Base-by-base conservation (phyloP, 2,113 vertebrate species). In the Bambusicola thoracicus region DNA sequence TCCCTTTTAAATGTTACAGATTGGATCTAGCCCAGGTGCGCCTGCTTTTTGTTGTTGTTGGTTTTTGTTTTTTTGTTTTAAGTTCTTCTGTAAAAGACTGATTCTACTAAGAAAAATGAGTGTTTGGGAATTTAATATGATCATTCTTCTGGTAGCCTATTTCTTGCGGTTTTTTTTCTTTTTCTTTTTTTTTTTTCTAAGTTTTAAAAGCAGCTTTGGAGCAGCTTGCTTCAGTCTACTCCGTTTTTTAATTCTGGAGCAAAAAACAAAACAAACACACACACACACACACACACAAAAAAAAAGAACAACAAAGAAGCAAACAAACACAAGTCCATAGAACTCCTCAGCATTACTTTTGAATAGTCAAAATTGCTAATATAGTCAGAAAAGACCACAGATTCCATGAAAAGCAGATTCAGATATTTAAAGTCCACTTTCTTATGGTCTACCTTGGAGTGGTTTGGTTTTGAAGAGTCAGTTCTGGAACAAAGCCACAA, bases 371-470 rank as follows among this genome's bases (percentile, higher is more conserved):
- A 25, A 18, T 17, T 69, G 41, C n/a, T 56, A 61, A 13, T 8
- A n/a, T 25, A 40, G 36, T 24, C 43, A 65, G 67, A 58, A 32
- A 84, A 56, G 62, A 46, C 4, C 29, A 51, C 6, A 32, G 70
- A 85, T 15, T 62, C 3, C 32, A 49, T 6, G 36, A 65, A 86
- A 25, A 68, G 11, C 8, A 70, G 73, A 78, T 78, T 89, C 41
- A 81, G 41, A 5, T 43, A 80, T 69, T 58, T 62, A 7, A 7
- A 3, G 55, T 77, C 72, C 10, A 22, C n/a, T 51, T 87, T 49
- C 14, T 53, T 46, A 8, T 11, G 27, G 24, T 0, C 2, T 20
- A 2, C 6, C 2, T 17, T 73, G 32, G 8, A 8, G 7, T 24
- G 73, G 10, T 40, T 43, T n/a, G n/a, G n/a, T 77, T 48, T 6